These are phyloP conservation scores for Marisa cornuarietis DNA, from an alignment of 1,140 invertebrate genomes.

Conservation along the genomic window DNA sequence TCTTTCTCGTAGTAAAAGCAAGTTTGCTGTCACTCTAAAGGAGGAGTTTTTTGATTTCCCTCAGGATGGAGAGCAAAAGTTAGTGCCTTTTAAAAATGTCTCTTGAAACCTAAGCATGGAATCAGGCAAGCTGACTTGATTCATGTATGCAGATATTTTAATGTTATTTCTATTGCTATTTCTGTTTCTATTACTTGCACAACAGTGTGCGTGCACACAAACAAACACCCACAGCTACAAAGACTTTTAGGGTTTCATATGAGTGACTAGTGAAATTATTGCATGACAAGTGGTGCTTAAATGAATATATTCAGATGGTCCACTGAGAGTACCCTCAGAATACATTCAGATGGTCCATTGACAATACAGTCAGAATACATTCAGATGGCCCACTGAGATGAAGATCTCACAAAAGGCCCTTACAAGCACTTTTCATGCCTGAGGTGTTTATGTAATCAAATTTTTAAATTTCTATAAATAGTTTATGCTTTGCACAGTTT, in stretches of 20 bases:
- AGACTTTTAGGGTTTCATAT: no score
- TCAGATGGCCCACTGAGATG: no score
- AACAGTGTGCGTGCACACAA: neutral
- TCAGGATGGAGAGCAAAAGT: slow-evolving; percentile 45
- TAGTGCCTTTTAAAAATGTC: neutral
- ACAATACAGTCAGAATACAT: no score
- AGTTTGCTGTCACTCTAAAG: slow-evolving; percentile 56
- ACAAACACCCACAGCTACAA: no score
- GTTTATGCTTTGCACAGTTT: neutral
- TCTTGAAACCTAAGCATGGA: neutral
- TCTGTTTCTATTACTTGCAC: neutral
- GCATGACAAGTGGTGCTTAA: no score
- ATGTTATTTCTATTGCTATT: neutral
- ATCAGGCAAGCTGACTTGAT: neutral
- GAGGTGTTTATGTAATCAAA: neutral
- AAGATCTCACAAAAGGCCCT: no score
- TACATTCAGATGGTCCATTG: no score
- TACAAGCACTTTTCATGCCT: neutral
- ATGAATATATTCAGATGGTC: no score
- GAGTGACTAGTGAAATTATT: no score
- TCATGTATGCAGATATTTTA: neutral
- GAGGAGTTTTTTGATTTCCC: slow-evolving; percentile 59
- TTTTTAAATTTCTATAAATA: neutral
- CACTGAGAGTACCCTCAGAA: no score
- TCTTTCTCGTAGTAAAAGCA: slow-evolving; percentile 57